Evolutionary conservation across 2,797 vertebrate genomes (phyloP).

Genomic region (Numenius phaeopus): DNA sequence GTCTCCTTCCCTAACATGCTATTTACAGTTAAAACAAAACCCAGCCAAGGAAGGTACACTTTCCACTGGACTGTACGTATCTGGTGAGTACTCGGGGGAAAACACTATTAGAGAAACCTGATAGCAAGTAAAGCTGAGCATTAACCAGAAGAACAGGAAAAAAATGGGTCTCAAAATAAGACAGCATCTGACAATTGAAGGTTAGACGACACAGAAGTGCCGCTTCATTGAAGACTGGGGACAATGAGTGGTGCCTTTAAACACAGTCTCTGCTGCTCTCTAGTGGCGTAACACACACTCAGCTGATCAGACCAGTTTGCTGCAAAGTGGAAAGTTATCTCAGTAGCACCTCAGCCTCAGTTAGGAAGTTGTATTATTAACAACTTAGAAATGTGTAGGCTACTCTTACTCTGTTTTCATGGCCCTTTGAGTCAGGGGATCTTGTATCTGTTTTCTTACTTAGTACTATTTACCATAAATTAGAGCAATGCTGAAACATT

Average conservation of each 20-base stretch:
- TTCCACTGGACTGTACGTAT: not conserved
- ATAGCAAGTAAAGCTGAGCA: not conserved
- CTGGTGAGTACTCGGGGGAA: not conserved
- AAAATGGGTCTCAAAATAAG: not conserved
- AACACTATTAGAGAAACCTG: not conserved
- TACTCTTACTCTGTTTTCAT: not conserved
- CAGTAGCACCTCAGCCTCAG: accelerated
- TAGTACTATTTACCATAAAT: not conserved
- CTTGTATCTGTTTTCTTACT: not conserved
- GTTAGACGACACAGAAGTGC: accelerated
- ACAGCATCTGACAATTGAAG: not conserved
- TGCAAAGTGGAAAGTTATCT: too few relatives aligned
- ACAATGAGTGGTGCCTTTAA: not conserved
- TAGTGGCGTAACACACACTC: not conserved
- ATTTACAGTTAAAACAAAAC: not conserved
- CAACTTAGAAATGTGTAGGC: accelerated
- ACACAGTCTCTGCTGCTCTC: constrained; percentile 77
- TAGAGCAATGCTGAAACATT: not conserved
- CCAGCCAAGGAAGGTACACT: not conserved
- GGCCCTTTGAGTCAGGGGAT: not conserved
- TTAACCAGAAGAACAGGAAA: not conserved
- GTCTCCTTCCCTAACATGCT: not conserved
- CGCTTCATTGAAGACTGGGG: accelerated
- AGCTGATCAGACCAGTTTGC: not conserved
- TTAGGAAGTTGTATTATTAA: accelerated